phyloP scores from a whole-genome alignment of 2,797 vertebrate species.

The Coilia nasus region DNA sequence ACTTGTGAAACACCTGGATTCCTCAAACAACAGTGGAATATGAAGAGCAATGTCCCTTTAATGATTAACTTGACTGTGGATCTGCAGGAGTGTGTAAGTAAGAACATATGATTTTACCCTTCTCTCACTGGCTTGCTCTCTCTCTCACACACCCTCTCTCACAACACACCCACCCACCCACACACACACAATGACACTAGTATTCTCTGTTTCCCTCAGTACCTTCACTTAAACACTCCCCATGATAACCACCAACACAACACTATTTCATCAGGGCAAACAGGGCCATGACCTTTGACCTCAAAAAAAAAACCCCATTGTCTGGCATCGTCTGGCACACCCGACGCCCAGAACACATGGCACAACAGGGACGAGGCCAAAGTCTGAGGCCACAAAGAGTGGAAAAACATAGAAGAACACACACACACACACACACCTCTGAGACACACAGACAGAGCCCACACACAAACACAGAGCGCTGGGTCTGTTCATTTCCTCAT shows the following conservation, averaged over 20 bases:
- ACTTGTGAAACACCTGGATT: neutral
- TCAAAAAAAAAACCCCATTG: neutral
- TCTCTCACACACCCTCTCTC: neutral
- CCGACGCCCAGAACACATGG: neutral
- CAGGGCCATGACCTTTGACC: neutral
- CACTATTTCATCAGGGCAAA: neutral
- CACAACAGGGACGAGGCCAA: neutral
- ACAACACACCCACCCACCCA: neutral
- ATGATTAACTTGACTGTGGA: neutral
- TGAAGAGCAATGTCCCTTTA: neutral
- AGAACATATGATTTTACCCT: slow-evolving; percentile 47
- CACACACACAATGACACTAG: neutral
- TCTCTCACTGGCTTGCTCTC: slow-evolving; percentile 39
- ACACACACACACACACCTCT: neutral
- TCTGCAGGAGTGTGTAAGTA: neutral
- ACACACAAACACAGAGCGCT: slow-evolving; percentile 16
- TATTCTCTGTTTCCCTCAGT: neutral
- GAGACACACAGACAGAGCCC: slow-evolving; percentile 3
- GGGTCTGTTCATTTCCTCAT: slow-evolving; percentile 29
- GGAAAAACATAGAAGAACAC: neutral
- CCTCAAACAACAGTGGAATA: neutral
- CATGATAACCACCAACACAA: neutral
- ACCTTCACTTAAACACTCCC: neutral
- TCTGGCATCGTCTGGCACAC: neutral
- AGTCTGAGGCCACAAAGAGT: neutral